Conservation (phyloP, 2,113 vertebrate genomes). For the Canis aureus region DNA sequence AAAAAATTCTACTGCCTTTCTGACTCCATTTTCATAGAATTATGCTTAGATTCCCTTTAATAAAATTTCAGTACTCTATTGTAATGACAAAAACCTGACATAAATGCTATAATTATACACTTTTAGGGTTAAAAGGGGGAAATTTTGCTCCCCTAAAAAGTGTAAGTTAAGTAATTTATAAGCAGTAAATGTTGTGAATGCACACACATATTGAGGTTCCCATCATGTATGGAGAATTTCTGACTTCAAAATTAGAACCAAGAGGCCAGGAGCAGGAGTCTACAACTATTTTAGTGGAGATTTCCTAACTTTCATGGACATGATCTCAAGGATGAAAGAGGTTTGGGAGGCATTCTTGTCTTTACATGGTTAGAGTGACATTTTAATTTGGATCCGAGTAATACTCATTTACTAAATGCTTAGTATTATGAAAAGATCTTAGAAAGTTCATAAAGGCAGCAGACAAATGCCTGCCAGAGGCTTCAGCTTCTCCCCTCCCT, state of each 20-base stretch:
- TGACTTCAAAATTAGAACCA: background rate
- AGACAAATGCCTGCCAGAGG: background rate
- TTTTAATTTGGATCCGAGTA: conserved; percentile 1
- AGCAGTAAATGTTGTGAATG: background rate
- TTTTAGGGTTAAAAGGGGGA: background rate
- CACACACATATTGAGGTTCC: background rate
- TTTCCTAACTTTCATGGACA: background rate
- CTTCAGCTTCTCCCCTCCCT: background rate
- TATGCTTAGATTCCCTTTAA: background rate
- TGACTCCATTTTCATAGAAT: background rate
- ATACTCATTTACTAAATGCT: background rate
- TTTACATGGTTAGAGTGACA: background rate
- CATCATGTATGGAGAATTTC: background rate
- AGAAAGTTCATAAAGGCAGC: background rate
- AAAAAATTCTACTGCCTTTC: background rate
- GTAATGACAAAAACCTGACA: background rate
- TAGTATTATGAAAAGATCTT: background rate
- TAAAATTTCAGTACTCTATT: background rate
- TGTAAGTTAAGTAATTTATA: background rate
- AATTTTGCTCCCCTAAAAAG: background rate
- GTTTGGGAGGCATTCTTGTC: background rate
- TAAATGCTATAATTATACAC: background rate
- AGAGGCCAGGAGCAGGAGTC: background rate
- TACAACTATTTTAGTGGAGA: background rate
- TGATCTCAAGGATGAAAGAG: background rate